Evolutionary conservation across 2,113 vertebrate genomes (phyloP), one percentile per base, ranked within the genome.

Genomic region (Apodemus sylvaticus): DNA sequence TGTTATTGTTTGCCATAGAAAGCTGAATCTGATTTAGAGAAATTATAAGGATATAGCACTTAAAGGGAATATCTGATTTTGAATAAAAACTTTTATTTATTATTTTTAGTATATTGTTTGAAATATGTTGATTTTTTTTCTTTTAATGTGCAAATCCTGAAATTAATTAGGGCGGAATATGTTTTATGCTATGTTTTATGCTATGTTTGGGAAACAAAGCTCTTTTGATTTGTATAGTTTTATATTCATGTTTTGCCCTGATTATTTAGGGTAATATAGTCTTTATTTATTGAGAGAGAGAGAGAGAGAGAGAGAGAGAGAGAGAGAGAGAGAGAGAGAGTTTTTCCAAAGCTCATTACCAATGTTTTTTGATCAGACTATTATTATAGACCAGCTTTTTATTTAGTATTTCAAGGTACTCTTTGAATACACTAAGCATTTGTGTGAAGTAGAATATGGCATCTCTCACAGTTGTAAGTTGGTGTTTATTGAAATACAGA

Each of bases 81-180:
- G 95, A n/a, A n/a, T 97, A 74, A 98, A 94, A 64, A 81, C 16
- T 96, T 93, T 98, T 98, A 99, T 99, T 98, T 99, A 99, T 99
- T 98, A 94, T 98, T 97, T 98, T 96, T 96, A 98, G 96, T 94
- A 92, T 45, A 9, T 90, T 96, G 97, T 97, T 93, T 97, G 89
- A 98, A 98, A 98, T 98, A 77, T 96, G 90, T 98, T 97, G 95
- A 76, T 53, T 92, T 39, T 22, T 96, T 98, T 98, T 91, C 39
- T 98, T 98, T 98, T 86, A 95, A 92, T 96, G 89, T 98, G 98
- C 93, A 97, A 91, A 97, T 97, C 48, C 97, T 86, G 96, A 90
- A 94, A 62, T 98, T 98, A 97, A 96, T n/a, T n/a, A n/a, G n/a
- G n/a, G n/a, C n/a, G n/a, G n/a, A n/a, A n/a, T n/a, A n/a, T n/a